Percentiles rank a stretch among this genome's conserved stretches.
phyloP scores from a whole-genome alignment of 2,797 vertebrate species.

The Gallinago nigripennis region DNA sequence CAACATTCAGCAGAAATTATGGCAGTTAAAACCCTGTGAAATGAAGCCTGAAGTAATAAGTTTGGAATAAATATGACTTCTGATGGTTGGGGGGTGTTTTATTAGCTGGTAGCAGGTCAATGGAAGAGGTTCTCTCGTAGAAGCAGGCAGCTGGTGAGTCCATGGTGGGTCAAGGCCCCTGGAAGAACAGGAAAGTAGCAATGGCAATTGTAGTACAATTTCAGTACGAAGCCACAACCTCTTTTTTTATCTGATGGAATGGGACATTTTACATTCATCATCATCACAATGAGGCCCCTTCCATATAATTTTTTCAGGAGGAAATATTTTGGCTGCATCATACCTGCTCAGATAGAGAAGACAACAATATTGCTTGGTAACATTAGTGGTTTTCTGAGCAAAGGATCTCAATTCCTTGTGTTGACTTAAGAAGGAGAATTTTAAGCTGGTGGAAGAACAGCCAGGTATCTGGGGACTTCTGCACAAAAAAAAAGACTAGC shows the following conservation, averaged over 20 bases:
- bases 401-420: background rate
- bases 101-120: background rate
- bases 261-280: background rate
- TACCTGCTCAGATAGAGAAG: background rate
- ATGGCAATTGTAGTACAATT: background rate
- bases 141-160: rapidly evolving
- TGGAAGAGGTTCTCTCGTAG: background rate
- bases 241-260: background rate
- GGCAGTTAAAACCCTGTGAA: conserved; percentile 4
- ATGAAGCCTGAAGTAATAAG: background rate
- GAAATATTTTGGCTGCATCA: background rate
- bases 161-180: background rate
- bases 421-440: background rate
- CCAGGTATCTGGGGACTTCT: background rate
- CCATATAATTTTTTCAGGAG: background rate
- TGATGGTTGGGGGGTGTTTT: background rate
- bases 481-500: background rate
- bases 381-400: background rate
- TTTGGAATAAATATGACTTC: conserved; percentile 13
- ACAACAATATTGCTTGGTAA: background rate
- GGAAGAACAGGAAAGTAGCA: background rate
- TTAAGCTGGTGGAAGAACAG: background rate
- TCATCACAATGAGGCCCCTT: background rate
- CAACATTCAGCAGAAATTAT: background rate
- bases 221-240: background rate